These are phyloP conservation scores for Eudyptes chrysolophus DNA, from an alignment of 2,113 vertebrate genomes.

Conservation along the genomic window DNA sequence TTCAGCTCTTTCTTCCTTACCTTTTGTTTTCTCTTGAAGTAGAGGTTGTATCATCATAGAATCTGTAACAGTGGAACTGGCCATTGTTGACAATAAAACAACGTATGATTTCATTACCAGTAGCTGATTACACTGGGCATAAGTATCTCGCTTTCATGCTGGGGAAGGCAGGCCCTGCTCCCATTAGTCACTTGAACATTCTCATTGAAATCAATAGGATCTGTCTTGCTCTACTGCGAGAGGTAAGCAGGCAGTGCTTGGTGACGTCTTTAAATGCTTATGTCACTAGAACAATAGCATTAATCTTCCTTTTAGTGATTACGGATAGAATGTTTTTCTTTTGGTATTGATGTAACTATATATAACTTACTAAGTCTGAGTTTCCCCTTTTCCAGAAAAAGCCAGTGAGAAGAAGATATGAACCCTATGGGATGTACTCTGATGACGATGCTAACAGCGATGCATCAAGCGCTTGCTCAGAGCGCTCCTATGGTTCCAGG, in stretches of 20 bases:
- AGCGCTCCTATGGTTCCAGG: conserved; percentile 92
- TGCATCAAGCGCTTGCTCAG: conserved; percentile 93
- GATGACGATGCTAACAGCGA: conserved; percentile 98
- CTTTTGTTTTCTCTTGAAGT: neutral
- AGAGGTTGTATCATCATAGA: neutral
- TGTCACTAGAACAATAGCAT: neutral
- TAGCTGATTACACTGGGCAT: neutral
- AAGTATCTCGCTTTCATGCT: neutral
- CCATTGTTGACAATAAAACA: neutral
- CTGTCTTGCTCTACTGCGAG: neutral
- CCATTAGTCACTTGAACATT: neutral
- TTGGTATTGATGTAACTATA: neutral
- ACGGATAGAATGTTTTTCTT: neutral
- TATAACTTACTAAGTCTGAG: neutral
- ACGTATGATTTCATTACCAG: neutral
- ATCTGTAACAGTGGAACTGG: neutral
- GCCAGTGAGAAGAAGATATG: conserved; percentile 88
- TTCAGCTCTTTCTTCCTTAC: neutral
- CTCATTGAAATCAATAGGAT: neutral
- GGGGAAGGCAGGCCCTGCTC: neutral
- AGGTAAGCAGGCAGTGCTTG: neutral
- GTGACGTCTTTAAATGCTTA: neutral
- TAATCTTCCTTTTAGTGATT: neutral
- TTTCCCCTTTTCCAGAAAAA: conserved; percentile 82
- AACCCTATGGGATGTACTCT: conserved; percentile 96